Percentiles rank a stretch among this genome's conserved stretches.
phyloP scores from a whole-genome alignment of 2,113 vertebrate species.

The Muscicapa adusta region DNA sequence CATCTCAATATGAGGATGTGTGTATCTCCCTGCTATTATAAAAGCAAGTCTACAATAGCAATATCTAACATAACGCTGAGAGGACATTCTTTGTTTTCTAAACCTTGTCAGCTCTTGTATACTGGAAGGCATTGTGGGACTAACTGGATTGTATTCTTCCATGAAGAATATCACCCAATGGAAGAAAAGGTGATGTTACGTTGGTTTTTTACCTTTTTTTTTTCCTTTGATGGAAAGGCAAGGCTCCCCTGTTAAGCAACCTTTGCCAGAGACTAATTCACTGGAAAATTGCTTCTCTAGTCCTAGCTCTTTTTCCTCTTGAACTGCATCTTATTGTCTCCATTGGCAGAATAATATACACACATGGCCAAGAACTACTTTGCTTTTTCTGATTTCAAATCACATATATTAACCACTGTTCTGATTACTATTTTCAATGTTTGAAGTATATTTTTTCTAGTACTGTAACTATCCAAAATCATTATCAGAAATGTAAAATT shows the following conservation, averaged over 20 bases:
- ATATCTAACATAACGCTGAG: background rate
- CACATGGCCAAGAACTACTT: background rate
- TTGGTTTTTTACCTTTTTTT: background rate
- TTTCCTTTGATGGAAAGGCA: background rate
- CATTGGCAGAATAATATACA: background rate
- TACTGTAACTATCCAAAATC: background rate
- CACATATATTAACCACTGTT: background rate
- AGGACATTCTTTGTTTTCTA: background rate
- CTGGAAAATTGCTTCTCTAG: slow-evolving; percentile 24
- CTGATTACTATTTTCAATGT: background rate
- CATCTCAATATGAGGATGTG: background rate
- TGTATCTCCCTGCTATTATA: background rate
- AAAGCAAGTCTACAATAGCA: background rate
- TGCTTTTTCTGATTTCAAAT: background rate
- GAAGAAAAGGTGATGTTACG: background rate
- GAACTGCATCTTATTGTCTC: background rate
- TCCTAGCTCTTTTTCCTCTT: background rate
- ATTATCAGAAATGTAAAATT: background rate
- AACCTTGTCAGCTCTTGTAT: background rate
- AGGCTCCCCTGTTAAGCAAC: background rate
- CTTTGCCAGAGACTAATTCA: slow-evolving; percentile 21
- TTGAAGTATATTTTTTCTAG: background rate
- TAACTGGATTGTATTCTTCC: background rate
- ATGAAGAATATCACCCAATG: background rate
- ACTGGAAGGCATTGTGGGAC: background rate